Evolutionary conservation across 2,888 invertebrate species (phyloP).

Genomic region (Amblyjoppa proteus): DNA sequence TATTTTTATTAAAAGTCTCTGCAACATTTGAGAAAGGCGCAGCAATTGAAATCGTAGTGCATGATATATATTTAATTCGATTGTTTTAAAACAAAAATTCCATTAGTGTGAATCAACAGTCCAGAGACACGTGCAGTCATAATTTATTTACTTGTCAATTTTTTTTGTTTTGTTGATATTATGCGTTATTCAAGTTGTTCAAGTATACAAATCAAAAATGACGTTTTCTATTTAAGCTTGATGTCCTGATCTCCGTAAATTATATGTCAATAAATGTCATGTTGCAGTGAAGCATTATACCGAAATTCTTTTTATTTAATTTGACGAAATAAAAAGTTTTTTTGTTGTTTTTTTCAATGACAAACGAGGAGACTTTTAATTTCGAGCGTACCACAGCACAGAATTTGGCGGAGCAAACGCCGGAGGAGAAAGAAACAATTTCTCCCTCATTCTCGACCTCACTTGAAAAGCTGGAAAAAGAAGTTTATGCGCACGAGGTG

Average conservation of each 20-base stretch:
- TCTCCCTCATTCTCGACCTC: background rate
- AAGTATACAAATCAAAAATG: constrained; percentile 40
- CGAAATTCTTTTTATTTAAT: background rate
- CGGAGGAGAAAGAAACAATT: background rate
- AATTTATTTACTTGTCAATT: constrained; percentile 39
- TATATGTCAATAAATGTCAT: constrained; percentile 54
- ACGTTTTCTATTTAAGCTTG: constrained; percentile 45
- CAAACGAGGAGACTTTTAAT: background rate
- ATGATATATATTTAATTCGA: constrained; percentile 15
- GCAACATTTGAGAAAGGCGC: constrained; percentile 41
- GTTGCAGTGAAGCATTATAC: constrained; percentile 45
- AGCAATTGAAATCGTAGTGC: background rate
- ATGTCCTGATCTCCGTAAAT: constrained; percentile 3
- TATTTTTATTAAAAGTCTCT: constrained; percentile 43
- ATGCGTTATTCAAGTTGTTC: constrained; percentile 31
- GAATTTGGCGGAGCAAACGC: background rate
- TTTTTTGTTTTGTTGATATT: background rate
- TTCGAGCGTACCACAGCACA: background rate
- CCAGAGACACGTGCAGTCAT: constrained; percentile 37
- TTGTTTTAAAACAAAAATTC: constrained; percentile 13
- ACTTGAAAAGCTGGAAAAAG: too few species aligned
- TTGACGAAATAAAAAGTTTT: background rate
- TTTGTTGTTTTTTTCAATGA: too few species aligned
- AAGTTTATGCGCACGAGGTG: too few species aligned
- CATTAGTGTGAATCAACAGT: background rate